Conservation (phyloP, 2,888 invertebrate genomes). For the Dasysyrphus albostriatus region DNA sequence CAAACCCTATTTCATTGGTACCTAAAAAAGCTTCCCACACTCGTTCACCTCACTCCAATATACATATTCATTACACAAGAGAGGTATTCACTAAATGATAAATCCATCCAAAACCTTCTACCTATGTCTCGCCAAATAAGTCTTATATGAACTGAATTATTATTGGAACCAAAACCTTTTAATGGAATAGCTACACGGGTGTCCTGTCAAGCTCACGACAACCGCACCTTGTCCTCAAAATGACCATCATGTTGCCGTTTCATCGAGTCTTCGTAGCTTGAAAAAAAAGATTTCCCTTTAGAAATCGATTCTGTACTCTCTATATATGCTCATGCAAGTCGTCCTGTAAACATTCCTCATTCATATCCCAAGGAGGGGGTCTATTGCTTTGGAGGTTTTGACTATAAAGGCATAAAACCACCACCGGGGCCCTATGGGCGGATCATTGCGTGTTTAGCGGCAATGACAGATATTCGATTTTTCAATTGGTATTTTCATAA, state of each 20-base stretch:
- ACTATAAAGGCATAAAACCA: background rate
- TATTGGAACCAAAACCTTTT: conserved; percentile 10
- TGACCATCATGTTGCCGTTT: conserved; percentile 13
- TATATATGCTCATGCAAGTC: conserved; percentile 16
- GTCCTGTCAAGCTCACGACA: conserved; percentile 58
- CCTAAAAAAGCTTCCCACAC: too few relatives aligned
- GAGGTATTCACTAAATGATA: background rate
- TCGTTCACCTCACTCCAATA: too few relatives aligned
- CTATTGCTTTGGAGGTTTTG: conserved; percentile 24
- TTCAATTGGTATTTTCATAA: conserved; percentile 74
- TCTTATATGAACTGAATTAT: conserved; percentile 21
- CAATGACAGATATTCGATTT: conserved; percentile 77
- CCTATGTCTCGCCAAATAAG: conserved; percentile 11
- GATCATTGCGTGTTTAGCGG: conserved; percentile 75
- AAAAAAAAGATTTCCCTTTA: background rate
- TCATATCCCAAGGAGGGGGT: conserved; percentile 51
- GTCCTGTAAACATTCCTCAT: conserved; percentile 55
- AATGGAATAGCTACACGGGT: conserved; percentile 50
- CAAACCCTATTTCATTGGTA: too few relatives aligned
- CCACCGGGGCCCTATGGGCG: conserved; percentile 34
- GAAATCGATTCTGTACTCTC: background rate
- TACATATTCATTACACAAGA: too few relatives aligned
- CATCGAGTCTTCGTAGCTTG: background rate
- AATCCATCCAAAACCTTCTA: background rate
- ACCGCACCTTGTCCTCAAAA: conserved; percentile 56